Base-by-base conservation (phyloP, 2,888 invertebrate genomes). In the Drosophila buzzatii region DNA sequence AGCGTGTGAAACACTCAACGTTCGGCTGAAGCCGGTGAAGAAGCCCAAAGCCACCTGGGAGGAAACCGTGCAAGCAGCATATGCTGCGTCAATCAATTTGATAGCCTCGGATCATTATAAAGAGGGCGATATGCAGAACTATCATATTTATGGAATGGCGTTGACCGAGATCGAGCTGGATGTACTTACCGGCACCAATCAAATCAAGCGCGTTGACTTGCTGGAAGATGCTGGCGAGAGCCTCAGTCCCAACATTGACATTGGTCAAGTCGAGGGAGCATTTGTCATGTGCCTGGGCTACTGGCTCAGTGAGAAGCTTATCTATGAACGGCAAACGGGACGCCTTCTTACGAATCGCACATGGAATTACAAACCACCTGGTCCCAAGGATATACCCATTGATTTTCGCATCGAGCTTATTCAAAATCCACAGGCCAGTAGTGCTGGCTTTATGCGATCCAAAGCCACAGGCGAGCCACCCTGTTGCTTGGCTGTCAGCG, bases 301-400 rank as follows among this genome's bases (percentile, higher is more conserved):
- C 82, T 97, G 95, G 95, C 95, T 96, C 0, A 95, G 94, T 0
- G 97, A 98, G 90, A 95, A 96, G 77, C 88, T 96, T 37, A 92
- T 95, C 2, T 96, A 95, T 70, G 95, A 96, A 76, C 92, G 94
- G 6, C 91, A 93, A 14, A 95, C 95, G 10, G 97, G 97, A 0
- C 94, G 94, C 78, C 90, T 97, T 6, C 93, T 96, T 4, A 97
- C 97, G 5, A 95, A 96, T 82, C 94, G 96, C 51, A 97, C 97
- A 2, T 98, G 97, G 97, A 96, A 94, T 59, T 97, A 97, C 85
- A 96, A 96, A 82, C 95, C 95, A 8, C 96, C 97, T 0, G 96
- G 96, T 0, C 94, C 95, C 2, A 96, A 96, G 88, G 97, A 97
- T 81, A 96, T 97, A 82, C 97, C 97, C 0, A 94, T 95, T 16